These are phyloP conservation scores for Galeopterus variegatus DNA, from an alignment of 2,113 vertebrate species.

Conservation along the genomic window DNA sequence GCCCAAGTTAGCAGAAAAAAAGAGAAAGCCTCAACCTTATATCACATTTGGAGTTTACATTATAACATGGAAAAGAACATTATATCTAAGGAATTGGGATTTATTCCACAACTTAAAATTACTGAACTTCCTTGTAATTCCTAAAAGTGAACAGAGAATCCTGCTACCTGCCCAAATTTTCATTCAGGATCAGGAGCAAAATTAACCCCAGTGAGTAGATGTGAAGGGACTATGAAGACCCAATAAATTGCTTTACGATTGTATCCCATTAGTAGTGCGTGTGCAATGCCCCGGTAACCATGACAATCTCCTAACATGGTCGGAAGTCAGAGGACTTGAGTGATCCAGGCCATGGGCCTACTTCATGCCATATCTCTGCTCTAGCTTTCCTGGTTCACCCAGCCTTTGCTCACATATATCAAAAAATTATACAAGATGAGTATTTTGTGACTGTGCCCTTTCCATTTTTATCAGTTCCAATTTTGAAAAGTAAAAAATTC, in stretches of 20 bases:
- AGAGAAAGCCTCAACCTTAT: not conserved
- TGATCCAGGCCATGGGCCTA: not conserved
- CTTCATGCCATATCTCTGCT: not conserved
- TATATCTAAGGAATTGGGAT: not conserved
- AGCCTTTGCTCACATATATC: not conserved
- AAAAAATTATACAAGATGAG: not conserved
- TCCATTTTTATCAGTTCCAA: slow-evolving; percentile 35
- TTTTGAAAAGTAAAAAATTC: not conserved
- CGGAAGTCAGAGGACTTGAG: not conserved
- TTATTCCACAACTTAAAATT: slow-evolving; percentile 24
- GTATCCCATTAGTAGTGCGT: not conserved
- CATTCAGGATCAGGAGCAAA: not conserved
- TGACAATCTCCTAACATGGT: not conserved
- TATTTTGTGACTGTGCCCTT: not conserved
- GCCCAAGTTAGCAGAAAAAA: not conserved
- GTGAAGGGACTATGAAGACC: not conserved
- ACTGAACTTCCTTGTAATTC: not conserved
- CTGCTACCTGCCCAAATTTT: not conserved
- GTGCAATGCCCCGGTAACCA: not conserved
- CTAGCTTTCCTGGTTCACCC: not conserved
- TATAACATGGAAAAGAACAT: not conserved
- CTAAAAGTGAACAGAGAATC: slow-evolving; percentile 23
- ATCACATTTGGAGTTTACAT: not conserved
- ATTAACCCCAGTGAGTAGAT: not conserved
- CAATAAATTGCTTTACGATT: not conserved